Evolutionary conservation across 1,140 invertebrate species (phyloP).

Genomic region (Heliconius hermathena): DNA sequence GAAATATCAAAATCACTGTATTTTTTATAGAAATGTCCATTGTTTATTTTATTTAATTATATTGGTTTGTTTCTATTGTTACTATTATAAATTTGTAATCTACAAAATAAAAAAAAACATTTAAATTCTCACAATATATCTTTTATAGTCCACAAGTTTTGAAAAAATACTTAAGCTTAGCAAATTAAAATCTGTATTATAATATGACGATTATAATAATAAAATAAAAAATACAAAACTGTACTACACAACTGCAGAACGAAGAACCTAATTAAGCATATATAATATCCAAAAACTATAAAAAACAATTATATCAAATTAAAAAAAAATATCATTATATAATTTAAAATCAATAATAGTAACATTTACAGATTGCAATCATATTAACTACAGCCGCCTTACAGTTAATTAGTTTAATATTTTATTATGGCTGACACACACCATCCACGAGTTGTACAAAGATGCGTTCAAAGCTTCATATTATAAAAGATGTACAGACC

Average conservation of each 20-base stretch:
- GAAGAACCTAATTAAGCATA: background rate
- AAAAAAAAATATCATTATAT: background rate
- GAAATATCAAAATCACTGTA: too few relatives aligned
- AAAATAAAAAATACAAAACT: background rate
- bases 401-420: conserved; percentile 21
- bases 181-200: too few relatives aligned
- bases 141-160: too few relatives aligned
- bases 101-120: too few relatives aligned
- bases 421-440: conserved; percentile 26
- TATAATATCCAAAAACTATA: background rate
- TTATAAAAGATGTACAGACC: conserved; percentile 48
- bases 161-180: too few relatives aligned
- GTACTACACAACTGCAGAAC: background rate
- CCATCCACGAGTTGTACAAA: conserved; percentile 37
- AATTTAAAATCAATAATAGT: background rate
- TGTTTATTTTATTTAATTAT: too few relatives aligned
- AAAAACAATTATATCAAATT: background rate
- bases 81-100: too few relatives aligned
- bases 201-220: too few relatives aligned
- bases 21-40: too few relatives aligned
- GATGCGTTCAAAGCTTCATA: conserved; percentile 40
- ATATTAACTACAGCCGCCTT: background rate
- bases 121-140: too few relatives aligned
- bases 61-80: too few relatives aligned
- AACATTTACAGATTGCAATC: background rate